Evolutionary conservation across 2,888 invertebrate genomes (phyloP).

Genomic region (Andrena hattorfiana): DNA sequence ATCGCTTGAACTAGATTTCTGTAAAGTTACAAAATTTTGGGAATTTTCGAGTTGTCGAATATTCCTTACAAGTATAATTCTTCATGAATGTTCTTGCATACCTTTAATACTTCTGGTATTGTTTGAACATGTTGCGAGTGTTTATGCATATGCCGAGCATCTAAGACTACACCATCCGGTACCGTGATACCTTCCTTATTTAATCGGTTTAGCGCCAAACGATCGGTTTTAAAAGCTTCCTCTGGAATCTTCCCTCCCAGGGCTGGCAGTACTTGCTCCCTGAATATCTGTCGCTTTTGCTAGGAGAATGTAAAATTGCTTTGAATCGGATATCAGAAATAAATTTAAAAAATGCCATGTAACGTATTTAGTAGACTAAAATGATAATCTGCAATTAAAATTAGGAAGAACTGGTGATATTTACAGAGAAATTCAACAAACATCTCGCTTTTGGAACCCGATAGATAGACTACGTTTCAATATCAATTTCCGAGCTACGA

Average conservation of each 20-base stretch:
- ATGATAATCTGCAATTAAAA: too few species aligned
- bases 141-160: conserved; percentile 82
- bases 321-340: too few species aligned
- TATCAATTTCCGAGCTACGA: too few species aligned
- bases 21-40: too few species aligned
- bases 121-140: conserved; percentile 76
- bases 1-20: too few species aligned
- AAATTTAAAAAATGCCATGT: too few species aligned
- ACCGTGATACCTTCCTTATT: conserved; percentile 88
- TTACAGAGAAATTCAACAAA: neutral
- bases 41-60: too few species aligned
- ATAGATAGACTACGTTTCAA: too few species aligned
- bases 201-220: conserved; percentile 87
- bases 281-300: conserved; percentile 88
- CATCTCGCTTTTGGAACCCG: neutral
- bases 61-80: too few species aligned
- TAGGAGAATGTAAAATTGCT: conserved; percentile 65
- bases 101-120: conserved; percentile 78
- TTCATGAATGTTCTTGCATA: conserved; percentile 34
- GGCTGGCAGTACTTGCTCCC: conserved; percentile 88
- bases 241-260: conserved; percentile 89
- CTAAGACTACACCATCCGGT: conserved; percentile 87
- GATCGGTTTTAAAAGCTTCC: conserved; percentile 87
- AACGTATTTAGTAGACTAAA: too few species aligned
- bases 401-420: too few species aligned